Evolutionary conservation across 2,797 vertebrate genomes (phyloP).

Genomic region (Percopsis omiscomaycus): DNA sequence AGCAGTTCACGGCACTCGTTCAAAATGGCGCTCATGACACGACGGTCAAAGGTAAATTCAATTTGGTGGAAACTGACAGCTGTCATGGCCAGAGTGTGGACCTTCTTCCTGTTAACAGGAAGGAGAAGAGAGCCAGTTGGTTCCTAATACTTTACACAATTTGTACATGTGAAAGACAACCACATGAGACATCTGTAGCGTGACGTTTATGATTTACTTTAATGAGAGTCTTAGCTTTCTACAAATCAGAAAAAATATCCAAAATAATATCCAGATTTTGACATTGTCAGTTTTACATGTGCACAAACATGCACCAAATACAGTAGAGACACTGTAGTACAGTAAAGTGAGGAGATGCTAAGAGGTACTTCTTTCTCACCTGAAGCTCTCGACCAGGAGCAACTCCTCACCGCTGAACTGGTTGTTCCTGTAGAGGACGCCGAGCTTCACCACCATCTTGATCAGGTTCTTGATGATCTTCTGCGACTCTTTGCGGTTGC

Average conservation of each 20-base stretch:
- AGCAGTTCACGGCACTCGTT: constrained; percentile 91
- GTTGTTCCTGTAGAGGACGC: constrained; percentile 86
- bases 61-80: constrained; percentile 96
- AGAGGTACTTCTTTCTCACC: constrained; percentile 38
- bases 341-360: neutral
- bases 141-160: constrained; percentile 13
- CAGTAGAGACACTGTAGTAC: too few species aligned
- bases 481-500: constrained; percentile 91
- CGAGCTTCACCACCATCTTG: constrained; percentile 93
- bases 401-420: constrained; percentile 88
- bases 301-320: neutral
- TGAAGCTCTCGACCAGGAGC: constrained; percentile 83
- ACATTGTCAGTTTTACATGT: too few species aligned
- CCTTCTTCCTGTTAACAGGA: constrained; percentile 77
- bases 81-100: constrained; percentile 91
- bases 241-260: neutral
- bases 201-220: too few species aligned
- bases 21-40: constrained; percentile 86
- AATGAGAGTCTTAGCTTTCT: neutral
- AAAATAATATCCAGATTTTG: too few species aligned
- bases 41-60: constrained; percentile 96
- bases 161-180: too few species aligned
- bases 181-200: too few species aligned
- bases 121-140: constrained; percentile 40
- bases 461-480: constrained; percentile 93